Conservation (phyloP, 2,888 invertebrate species). For the Lasioglossum leucozonium region DNA sequence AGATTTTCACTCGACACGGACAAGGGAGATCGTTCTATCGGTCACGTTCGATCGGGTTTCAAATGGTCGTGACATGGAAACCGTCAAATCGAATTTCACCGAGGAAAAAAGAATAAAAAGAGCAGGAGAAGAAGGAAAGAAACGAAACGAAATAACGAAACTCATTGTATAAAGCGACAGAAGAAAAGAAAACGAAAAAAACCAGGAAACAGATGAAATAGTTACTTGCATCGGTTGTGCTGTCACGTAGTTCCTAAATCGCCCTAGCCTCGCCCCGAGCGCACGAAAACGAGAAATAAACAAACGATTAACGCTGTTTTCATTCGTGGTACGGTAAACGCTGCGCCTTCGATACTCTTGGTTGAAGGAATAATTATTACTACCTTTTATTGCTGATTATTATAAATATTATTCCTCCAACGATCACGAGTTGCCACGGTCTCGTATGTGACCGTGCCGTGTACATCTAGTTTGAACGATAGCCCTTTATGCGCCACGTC, state of each 20-base stretch:
- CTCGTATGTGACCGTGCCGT: background rate
- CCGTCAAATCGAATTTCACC: slow-evolving; percentile 63
- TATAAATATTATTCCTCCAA: slow-evolving; percentile 49
- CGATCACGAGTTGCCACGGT: slow-evolving; percentile 24
- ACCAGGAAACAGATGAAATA: slow-evolving; percentile 77
- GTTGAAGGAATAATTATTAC: slow-evolving; percentile 57
- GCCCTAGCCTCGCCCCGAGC: slow-evolving; percentile 84
- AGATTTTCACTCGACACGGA: slow-evolving; percentile 44
- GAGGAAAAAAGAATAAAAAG: background rate
- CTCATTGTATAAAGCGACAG: slow-evolving; percentile 65
- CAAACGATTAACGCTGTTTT: slow-evolving; percentile 57
- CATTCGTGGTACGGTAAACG: slow-evolving; percentile 69
- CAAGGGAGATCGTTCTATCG: slow-evolving; percentile 35
- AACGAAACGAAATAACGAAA: background rate
- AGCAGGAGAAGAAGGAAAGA: background rate
- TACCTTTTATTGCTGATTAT: slow-evolving; percentile 40
- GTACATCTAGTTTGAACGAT: slow-evolving; percentile 21
- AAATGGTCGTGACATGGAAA: slow-evolving; percentile 62
- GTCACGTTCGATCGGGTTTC: slow-evolving; percentile 31
- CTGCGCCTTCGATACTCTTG: slow-evolving; percentile 51
- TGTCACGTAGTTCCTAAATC: slow-evolving; percentile 85
- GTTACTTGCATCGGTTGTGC: slow-evolving; percentile 85
- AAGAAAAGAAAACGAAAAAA: slow-evolving; percentile 53
- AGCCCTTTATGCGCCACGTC: slow-evolving; percentile 16
- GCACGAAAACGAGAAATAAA: slow-evolving; percentile 69